phyloP scores from a whole-genome alignment of 2,797 vertebrate genomes.

The Falco berigora region DNA sequence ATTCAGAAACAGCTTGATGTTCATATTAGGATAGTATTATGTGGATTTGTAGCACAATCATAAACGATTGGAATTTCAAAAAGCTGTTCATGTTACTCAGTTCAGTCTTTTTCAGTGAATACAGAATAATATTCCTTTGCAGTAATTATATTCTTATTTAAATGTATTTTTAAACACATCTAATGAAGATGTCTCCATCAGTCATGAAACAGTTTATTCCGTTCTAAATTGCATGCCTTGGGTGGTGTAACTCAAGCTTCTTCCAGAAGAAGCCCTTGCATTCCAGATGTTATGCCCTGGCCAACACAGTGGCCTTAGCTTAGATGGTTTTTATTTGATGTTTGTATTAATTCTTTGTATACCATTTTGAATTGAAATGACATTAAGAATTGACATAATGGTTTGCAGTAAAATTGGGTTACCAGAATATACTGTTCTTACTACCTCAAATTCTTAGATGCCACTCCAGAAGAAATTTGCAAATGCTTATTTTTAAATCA shows the following conservation, averaged over 20 bases:
- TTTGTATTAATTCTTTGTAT: neutral
- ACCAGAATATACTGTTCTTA: neutral
- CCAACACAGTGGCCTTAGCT: neutral
- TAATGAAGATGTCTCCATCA: neutral
- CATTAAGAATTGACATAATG: neutral
- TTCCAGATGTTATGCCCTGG: neutral
- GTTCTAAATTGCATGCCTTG: neutral
- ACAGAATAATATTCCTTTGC: neutral
- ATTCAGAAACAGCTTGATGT: neutral
- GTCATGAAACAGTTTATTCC: neutral
- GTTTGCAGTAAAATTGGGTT: neutral
- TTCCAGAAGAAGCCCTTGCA: neutral
- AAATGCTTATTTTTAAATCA: neutral
- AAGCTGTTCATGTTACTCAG: neutral
- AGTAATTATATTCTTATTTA: neutral
- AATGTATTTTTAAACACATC: neutral
- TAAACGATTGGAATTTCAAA: neutral
- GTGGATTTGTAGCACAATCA: neutral
- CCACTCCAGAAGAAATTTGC: neutral
- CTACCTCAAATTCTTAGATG: neutral
- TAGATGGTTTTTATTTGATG: neutral
- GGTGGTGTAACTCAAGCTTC: neutral
- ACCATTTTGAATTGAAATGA: neutral
- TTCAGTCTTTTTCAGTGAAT: neutral
- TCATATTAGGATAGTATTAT: neutral